phyloP scores from a whole-genome alignment of 2,797 vertebrate species.

The Menidia menidia region DNA sequence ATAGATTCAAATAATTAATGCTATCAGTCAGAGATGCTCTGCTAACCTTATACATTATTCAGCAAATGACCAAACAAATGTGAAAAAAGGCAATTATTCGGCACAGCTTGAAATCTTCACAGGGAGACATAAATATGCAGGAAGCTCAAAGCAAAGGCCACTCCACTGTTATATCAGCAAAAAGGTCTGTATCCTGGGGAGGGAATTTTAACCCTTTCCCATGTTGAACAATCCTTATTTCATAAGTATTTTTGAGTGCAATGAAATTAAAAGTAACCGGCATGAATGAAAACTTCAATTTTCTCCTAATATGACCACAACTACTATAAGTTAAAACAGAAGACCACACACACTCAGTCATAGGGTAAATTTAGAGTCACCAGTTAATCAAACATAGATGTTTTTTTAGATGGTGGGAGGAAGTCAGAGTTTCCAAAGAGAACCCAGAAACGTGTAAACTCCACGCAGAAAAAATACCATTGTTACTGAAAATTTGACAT shows the following conservation, averaged over 20 bases:
- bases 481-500: not conserved
- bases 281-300: not conserved
- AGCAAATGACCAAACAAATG: conserved; percentile 13
- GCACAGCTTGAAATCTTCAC: conserved; percentile 20
- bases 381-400: no score
- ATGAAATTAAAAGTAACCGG: not conserved
- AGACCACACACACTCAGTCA: no score
- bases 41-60: conserved; percentile 16
- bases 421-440: no score
- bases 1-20: conserved; percentile 7
- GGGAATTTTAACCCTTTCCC: not conserved
- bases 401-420: no score
- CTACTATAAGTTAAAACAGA: no score
- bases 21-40: conserved; percentile 7
- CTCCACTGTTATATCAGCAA: not conserved
- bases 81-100: conserved; percentile 8
- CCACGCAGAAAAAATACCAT: no score
- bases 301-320: not conserved
- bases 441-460: no score
- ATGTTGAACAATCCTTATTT: not conserved
- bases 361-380: no score
- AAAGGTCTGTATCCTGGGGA: conserved; percentile 1
- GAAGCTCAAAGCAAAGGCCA: conserved; percentile 3
- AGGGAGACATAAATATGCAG: conserved; percentile 9
- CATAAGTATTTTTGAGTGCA: not conserved